Evolutionary conservation across 2,888 invertebrate species (phyloP).

Genomic region (Calameuta idolon): DNA sequence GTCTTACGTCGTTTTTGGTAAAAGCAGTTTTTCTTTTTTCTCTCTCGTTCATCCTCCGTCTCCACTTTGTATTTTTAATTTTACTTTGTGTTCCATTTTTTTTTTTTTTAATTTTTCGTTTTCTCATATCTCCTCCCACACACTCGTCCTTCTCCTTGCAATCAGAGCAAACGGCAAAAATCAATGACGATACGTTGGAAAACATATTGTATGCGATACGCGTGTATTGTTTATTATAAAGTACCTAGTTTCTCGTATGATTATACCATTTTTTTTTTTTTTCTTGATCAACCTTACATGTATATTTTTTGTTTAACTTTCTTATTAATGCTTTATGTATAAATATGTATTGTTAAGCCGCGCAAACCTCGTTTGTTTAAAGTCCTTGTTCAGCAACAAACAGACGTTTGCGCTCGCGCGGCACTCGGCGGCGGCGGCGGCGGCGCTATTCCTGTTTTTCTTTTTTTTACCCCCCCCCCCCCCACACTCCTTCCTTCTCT

Average conservation of each 20-base stretch:
- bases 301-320: conserved; percentile 61
- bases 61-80: background rate
- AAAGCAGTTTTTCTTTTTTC: background rate
- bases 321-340: conserved; percentile 65
- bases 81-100: background rate
- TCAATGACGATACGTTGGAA: conserved; percentile 59
- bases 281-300: conserved; percentile 64
- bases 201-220: conserved; percentile 61
- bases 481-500: conserved; percentile 25
- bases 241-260: conserved; percentile 63
- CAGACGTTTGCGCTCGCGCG: conserved; percentile 54
- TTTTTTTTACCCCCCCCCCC: conserved; percentile 19
- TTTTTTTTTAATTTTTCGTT: too few relatives aligned
- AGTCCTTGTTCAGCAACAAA: conserved; percentile 60
- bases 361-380: conserved; percentile 61
- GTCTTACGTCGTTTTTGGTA: background rate
- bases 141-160: conserved; percentile 13
- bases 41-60: background rate
- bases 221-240: conserved; percentile 63
- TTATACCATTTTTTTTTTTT: conserved; percentile 55
- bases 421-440: conserved; percentile 30
- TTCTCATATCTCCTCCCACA: background rate
- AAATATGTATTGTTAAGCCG: conserved; percentile 66
- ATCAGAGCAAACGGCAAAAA: conserved; percentile 62
- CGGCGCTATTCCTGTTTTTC: conserved; percentile 30